Conservation (phyloP, 2,888 invertebrate species). For the Tanypteryx hageni region DNA sequence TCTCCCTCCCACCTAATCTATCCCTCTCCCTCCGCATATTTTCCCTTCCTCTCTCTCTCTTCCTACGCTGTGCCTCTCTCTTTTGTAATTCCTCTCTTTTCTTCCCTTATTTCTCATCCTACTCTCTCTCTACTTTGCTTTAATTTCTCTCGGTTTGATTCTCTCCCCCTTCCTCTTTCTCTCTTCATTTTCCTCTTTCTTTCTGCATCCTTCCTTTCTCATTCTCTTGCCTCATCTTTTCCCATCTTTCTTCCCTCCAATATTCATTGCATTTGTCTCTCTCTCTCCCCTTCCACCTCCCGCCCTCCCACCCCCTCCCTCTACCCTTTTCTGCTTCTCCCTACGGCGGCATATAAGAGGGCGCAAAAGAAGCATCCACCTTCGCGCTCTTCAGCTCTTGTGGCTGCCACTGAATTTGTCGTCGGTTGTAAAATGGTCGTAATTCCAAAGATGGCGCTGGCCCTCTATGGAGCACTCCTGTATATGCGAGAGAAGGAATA, state of each 20-base stretch:
- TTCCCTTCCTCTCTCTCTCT: neutral
- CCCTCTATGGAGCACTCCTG: constrained; percentile 27
- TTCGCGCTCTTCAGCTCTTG: constrained; percentile 14
- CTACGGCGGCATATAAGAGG: neutral
- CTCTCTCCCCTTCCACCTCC: neutral
- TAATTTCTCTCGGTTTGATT: neutral
- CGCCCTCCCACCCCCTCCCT: neutral
- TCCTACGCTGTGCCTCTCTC: neutral
- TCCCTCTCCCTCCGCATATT: neutral
- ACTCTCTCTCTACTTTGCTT: neutral
- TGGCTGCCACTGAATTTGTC: constrained; percentile 46
- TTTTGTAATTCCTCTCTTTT: neutral
- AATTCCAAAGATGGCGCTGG: constrained; percentile 23
- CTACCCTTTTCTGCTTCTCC: neutral
- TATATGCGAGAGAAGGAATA: neutral
- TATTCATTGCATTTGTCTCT: neutral
- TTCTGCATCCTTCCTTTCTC: too few species aligned
- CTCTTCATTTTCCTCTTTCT: neutral
- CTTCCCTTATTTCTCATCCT: neutral
- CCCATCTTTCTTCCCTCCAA: constrained; percentile 26
- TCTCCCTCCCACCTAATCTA: neutral
- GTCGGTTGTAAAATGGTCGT: constrained; percentile 41
- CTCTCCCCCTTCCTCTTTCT: neutral
- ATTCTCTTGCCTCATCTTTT: constrained; percentile 34
- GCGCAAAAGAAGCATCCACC: constrained; percentile 9